Base-by-base conservation (phyloP, 1,140 invertebrate genomes). In the Ruditapes philippinarum region DNA sequence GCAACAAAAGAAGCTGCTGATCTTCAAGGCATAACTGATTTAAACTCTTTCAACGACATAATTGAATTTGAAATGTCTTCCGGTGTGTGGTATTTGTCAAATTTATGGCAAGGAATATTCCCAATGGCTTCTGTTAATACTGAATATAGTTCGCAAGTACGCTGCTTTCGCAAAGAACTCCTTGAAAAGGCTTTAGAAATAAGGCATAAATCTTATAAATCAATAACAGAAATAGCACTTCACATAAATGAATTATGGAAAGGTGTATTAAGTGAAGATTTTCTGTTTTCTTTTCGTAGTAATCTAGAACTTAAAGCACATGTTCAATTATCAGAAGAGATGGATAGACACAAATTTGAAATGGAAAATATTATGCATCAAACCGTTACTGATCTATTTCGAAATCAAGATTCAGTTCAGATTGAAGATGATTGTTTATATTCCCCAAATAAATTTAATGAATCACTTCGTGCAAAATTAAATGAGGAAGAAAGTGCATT, bases 1-100 rank as follows among this genome's bases (percentile, higher is more conserved):
- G 51, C 81, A 7, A 74, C 86, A 1, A 22, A 40, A 25, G 54
- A 83, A 33, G 60, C 40, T 31, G 68, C 88, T 11, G 19, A 54
- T 1, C 11, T 11, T 1, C 36, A 82, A 57, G 57, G 57, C 14
- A 40, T 87, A 25, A 0, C 28, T 17, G 38, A 83, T 42, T 45
- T 83, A 17, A 12, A 49, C 12, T 38, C 17, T 2, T 68, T 68
- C 25, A 68, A 68, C n/a, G 7, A 60, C 7, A 22, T 60, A 3
- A 60, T 60, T 11, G 22, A 60, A 60, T 60, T 60, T 28, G 62
- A 68, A n/a, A 36, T 19, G 1, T 4, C 4, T 9, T 9, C n/a
- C 7, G 19, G 33, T 36, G 62, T 68, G 2, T 68, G 62, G 62
- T 68, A 68, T 68, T 36, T 33, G 19, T 9, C 28, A 36, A 68